phyloP scores from a whole-genome alignment of 2,888 invertebrate genomes.

The Himalopsyche anomala region DNA sequence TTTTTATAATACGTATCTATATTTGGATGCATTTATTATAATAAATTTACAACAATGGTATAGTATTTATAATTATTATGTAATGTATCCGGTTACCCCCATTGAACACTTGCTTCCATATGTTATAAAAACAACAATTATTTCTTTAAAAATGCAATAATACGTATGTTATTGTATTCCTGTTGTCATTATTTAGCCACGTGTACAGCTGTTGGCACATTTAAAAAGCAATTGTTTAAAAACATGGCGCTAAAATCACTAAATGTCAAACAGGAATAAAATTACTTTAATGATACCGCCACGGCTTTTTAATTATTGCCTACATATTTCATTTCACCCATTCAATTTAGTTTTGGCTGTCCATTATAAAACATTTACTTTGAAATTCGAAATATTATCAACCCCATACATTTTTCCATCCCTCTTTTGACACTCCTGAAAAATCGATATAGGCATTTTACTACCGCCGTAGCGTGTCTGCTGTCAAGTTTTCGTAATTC shows the following conservation, averaged over 20 bases:
- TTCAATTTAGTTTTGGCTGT: background rate
- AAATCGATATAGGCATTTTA: slow-evolving; percentile 57
- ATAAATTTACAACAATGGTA: no score
- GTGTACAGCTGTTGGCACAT: background rate
- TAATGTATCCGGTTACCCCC: no score
- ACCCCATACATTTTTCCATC: slow-evolving; percentile 50
- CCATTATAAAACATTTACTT: background rate
- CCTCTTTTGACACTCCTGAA: slow-evolving; percentile 57
- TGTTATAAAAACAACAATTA: no score
- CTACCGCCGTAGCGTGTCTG: slow-evolving; percentile 39
- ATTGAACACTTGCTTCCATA: no score
- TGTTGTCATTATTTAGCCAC: no score
- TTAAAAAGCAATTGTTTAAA: slow-evolving; percentile 20
- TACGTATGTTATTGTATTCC: no score
- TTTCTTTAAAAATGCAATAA: no score
- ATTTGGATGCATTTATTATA: no score
- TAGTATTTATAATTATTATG: no score
- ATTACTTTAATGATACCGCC: background rate
- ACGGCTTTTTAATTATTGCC: background rate
- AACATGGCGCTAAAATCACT: slow-evolving; percentile 24
- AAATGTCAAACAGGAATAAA: slow-evolving; percentile 38
- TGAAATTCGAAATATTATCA: background rate
- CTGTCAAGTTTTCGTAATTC: slow-evolving; percentile 41
- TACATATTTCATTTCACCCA: background rate
- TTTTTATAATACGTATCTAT: no score